Conservation (phyloP, 1,140 invertebrate species). For the Trichomalopsis sarcophagae region DNA sequence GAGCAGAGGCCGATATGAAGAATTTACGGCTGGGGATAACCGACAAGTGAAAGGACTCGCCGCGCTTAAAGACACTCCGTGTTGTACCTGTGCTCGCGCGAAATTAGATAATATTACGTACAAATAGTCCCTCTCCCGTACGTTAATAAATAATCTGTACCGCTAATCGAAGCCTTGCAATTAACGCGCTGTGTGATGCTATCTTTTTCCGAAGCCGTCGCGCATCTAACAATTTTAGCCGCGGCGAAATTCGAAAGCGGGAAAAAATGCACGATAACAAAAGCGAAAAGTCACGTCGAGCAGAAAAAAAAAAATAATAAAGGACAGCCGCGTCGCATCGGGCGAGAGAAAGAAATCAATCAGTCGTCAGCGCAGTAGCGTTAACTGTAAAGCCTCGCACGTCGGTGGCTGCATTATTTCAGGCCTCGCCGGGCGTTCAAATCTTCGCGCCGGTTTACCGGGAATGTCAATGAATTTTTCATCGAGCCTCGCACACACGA, state of each 20-base stretch:
- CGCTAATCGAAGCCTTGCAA: not conserved
- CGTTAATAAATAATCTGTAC: not conserved
- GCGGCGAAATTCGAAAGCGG: not conserved
- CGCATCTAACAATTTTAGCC: not conserved
- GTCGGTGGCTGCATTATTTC: not conserved
- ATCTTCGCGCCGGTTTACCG: slow-evolving; percentile 6
- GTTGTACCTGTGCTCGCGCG: too few relatives aligned
- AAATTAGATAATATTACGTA: slow-evolving; percentile 23
- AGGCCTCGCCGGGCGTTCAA: slow-evolving; percentile 14
- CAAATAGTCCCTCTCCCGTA: not conserved
- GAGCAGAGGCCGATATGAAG: slow-evolving; percentile 2
- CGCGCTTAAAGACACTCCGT: not conserved
- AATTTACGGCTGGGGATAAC: slow-evolving; percentile 11
- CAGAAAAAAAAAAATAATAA: too few relatives aligned
- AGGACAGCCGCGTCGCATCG: not conserved
- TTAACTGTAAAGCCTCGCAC: slow-evolving; percentile 28
- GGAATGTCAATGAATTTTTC: slow-evolving; percentile 42
- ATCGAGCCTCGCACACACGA: not conserved
- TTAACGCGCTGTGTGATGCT: not conserved
- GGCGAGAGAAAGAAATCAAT: slow-evolving; percentile 5
- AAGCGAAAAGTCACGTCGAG: not conserved
- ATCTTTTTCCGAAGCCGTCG: not conserved
- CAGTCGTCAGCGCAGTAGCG: not conserved
- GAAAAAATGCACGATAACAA: not conserved
- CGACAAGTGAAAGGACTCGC: slow-evolving; percentile 15